Percentiles rank a stretch among this genome's conserved stretches.
These are phyloP conservation scores for Drosophila kikkawai DNA, from an alignment of 1,140 invertebrate species.

Conservation along the genomic window DNA sequence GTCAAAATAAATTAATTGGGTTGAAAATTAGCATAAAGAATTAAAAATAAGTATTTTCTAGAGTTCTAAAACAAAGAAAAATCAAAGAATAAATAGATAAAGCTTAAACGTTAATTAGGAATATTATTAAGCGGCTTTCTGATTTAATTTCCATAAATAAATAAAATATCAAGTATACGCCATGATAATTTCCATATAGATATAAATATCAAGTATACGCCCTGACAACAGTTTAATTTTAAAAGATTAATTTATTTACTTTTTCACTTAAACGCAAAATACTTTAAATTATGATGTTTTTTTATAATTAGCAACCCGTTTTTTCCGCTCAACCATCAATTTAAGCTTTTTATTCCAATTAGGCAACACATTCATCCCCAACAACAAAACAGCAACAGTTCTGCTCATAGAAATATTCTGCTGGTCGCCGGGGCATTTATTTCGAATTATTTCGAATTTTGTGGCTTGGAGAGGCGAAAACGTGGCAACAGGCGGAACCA, in stretches of 20 bases:
- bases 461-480: constrained; percentile 64
- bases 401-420: constrained; percentile 16
- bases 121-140: neutral
- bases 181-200: neutral
- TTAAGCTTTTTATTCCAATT: constrained; percentile 25
- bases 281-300: neutral
- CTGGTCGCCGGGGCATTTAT: constrained; percentile 19
- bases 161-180: neutral
- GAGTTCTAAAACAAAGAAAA: neutral
- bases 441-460: constrained; percentile 38
- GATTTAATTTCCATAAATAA: neutral
- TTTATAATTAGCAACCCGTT: constrained; percentile 8
- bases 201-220: constrained; percentile 2
- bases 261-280: neutral
- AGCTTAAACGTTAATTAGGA: neutral
- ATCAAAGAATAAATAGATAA: neutral
- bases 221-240: neutral
- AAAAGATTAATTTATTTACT: neutral
- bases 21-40: neutral
- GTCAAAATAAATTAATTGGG: neutral
- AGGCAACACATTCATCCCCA: constrained; percentile 11
- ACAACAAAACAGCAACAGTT: constrained; percentile 12
- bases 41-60: neutral
- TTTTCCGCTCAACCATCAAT: neutral
- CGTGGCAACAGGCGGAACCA: constrained; percentile 67